Evolutionary conservation across 2,113 vertebrate genomes (phyloP).

Genomic region (Dicaeum eximium): DNA sequence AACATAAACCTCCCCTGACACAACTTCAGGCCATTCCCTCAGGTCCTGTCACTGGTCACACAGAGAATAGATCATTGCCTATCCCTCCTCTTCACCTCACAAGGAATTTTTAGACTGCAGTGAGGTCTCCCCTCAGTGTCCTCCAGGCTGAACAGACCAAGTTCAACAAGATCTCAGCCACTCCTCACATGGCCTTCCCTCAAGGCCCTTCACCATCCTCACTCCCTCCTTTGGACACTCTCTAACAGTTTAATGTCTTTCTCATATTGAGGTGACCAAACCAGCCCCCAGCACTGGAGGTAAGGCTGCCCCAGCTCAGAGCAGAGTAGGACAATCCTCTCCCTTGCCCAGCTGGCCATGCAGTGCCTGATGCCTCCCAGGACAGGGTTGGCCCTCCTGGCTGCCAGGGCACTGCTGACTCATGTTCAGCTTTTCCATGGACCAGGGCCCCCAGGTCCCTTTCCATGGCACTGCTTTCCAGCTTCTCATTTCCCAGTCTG

Average conservation of each 20-base stretch:
- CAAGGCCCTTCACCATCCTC: background rate
- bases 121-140: background rate
- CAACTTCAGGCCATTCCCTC: background rate
- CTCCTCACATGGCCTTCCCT: fast-evolving
- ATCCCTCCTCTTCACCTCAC: too few relatives aligned
- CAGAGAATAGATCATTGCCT: background rate
- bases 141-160: background rate
- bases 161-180: background rate
- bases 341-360: fast-evolving
- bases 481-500: background rate
- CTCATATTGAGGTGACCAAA: fast-evolving
- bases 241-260: background rate
- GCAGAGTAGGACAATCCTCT: background rate
- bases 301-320: background rate
- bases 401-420: background rate
- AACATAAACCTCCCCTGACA: background rate
- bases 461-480: background rate
- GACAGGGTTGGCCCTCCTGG: background rate
- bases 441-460: background rate
- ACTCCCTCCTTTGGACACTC: background rate
- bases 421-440: fast-evolving
- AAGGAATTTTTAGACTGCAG: background rate
- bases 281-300: fast-evolving
- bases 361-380: background rate
- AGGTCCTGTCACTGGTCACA: background rate